These are phyloP conservation scores for Dunckerocampus dactyliophorus DNA, from an alignment of 2,113 vertebrate genomes.

Conservation along the genomic window DNA sequence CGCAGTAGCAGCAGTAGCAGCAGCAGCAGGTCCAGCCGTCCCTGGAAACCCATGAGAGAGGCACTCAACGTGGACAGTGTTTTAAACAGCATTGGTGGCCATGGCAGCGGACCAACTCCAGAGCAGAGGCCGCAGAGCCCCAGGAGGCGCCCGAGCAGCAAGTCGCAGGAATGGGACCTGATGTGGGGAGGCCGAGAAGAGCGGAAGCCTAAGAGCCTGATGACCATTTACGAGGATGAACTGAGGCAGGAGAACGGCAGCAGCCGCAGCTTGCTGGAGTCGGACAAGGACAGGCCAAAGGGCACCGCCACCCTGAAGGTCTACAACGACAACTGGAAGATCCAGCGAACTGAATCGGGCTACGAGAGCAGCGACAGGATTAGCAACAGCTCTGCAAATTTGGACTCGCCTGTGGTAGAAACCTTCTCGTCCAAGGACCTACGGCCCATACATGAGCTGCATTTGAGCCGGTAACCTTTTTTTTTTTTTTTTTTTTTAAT, in stretches of 20 bases:
- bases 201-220: constrained; percentile 81
- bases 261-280: constrained; percentile 83
- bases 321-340: constrained; percentile 80
- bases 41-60: constrained; percentile 89
- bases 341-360: constrained; percentile 89
- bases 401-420: constrained; percentile 81
- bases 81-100: constrained; percentile 64
- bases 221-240: constrained; percentile 97
- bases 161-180: constrained; percentile 60
- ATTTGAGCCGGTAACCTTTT: constrained; percentile 73
- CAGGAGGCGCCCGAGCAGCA: constrained; percentile 61
- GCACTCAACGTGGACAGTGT: constrained; percentile 91
- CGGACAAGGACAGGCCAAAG: constrained; percentile 74
- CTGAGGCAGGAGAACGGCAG: constrained; percentile 78
- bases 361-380: constrained; percentile 91
- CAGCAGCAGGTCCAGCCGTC: constrained; percentile 66
- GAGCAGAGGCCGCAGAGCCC: constrained; percentile 73
- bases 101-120: constrained; percentile 44
- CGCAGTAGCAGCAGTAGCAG: constrained; percentile 37
- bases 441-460: constrained; percentile 66
- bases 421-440: constrained; percentile 66
- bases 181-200: constrained; percentile 73
- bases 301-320: constrained; percentile 65
- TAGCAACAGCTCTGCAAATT: constrained; percentile 84
- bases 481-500: too few species aligned